Percentiles rank a stretch among this genome's conserved stretches.
Conservation (phyloP, 2,797 vertebrate species). For the Diplodus puntazzo region DNA sequence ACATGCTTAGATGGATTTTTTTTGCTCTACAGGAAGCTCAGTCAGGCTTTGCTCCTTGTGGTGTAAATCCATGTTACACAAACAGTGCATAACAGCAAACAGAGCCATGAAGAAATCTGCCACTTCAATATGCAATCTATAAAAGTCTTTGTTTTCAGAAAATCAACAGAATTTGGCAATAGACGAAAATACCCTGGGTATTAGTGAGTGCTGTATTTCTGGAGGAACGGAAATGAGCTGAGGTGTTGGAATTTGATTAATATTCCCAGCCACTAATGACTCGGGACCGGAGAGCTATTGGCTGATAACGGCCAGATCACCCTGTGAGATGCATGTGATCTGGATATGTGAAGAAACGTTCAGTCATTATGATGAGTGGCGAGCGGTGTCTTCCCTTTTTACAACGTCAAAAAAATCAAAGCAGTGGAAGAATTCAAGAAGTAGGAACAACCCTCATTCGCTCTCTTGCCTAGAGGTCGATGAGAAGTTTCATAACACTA, state of each 20-base stretch:
- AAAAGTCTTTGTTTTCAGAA: slow-evolving; percentile 32
- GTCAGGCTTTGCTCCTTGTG: slow-evolving; percentile 21
- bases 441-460: rapidly evolving
- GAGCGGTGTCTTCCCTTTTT: neutral
- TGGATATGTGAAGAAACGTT: slow-evolving; percentile 9
- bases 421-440: neutral
- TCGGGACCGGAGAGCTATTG: slow-evolving; percentile 35
- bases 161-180: slow-evolving; percentile 26
- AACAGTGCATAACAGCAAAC: slow-evolving; percentile 26
- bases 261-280: slow-evolving; percentile 59
- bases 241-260: slow-evolving; percentile 69
- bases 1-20: slow-evolving; percentile 6
- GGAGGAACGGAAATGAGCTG: slow-evolving; percentile 69
- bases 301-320: slow-evolving; percentile 15
- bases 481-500: neutral
- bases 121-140: slow-evolving; percentile 8
- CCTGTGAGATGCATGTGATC: slow-evolving; percentile 13
- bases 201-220: slow-evolving; percentile 60
- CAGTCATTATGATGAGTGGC: slow-evolving; percentile 13
- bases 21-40: slow-evolving; percentile 27
- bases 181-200: slow-evolving; percentile 56
- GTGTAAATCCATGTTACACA: slow-evolving; percentile 42
- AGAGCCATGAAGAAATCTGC: slow-evolving; percentile 9
- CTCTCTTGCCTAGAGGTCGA: neutral
- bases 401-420: neutral